Evolutionary conservation across 1,140 invertebrate species (phyloP).

Genomic region (Drosophila ambigua): DNA sequence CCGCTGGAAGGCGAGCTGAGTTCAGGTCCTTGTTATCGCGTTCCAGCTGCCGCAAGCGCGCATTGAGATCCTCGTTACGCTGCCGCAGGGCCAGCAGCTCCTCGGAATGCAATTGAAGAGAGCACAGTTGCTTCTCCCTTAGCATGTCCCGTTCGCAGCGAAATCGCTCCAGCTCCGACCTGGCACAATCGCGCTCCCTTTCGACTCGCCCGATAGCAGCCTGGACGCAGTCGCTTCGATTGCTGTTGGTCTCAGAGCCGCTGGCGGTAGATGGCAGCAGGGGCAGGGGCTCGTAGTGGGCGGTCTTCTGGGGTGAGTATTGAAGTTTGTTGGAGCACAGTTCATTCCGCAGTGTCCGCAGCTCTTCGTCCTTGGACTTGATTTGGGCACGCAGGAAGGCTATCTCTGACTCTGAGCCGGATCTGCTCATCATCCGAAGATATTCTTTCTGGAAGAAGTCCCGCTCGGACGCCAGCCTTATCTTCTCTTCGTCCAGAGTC

Average conservation of each 20-base stretch:
- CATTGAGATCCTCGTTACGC: conserved; percentile 58
- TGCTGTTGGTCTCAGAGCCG: conserved; percentile 22
- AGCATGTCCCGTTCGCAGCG: conserved; percentile 73
- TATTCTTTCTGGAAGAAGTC: conserved; percentile 83
- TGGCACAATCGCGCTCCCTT: conserved; percentile 72
- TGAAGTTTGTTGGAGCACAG: conserved; percentile 43
- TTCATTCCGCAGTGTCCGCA: conserved; percentile 56
- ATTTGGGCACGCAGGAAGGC: conserved; percentile 75
- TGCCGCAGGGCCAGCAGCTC: conserved; percentile 60
- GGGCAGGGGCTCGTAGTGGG: conserved; percentile 38
- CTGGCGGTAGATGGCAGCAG: conserved; percentile 15
- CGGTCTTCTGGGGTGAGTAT: conserved; percentile 44
- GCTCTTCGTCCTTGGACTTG: conserved; percentile 80
- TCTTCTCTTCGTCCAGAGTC: conserved; percentile 72
- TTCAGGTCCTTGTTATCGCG: conserved; percentile 67
- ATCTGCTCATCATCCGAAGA: conserved; percentile 64
- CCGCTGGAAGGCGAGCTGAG: conserved; percentile 61
- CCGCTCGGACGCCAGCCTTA: conserved; percentile 65
- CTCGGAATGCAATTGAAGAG: conserved; percentile 60
- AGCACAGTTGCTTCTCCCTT: conserved; percentile 66
- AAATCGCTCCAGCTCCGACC: conserved; percentile 69
- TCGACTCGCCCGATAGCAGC: conserved; percentile 69
- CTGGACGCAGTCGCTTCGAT: conserved; percentile 71
- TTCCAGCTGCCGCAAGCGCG: conserved; percentile 63
- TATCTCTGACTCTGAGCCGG: conserved; percentile 67